Evolutionary conservation across 2,113 vertebrate species (phyloP), one percentile per base, ranked within the genome.

Genomic region (Cyphomyrus discorhynchus): DNA sequence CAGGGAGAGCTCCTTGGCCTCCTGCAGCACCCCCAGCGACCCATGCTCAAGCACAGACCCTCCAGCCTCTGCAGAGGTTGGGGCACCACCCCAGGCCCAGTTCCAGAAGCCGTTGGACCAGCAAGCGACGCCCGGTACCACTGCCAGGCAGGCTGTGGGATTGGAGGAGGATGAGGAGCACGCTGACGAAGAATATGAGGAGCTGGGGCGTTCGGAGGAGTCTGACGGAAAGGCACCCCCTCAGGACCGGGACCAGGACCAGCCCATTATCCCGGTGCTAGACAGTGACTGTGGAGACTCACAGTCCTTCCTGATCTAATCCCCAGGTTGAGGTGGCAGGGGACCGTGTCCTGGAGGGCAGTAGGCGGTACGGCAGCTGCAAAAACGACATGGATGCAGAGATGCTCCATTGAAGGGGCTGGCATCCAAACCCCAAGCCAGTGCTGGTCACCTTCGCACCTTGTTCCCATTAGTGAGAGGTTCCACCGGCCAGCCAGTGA

Each of bases 251-350:
- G 94, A 95, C 91, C 96, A 96, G 93, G 95, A 97, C 11, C 96
- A 94, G 5, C 96, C 97, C 0, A 90, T 95, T 6, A 93, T 96
- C 88, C 94, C 95, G 62, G 96, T 97, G 90, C 97, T 97, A 0
- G 97, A 97, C 0, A 98, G 97, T 24, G 96, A 97, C 11, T 95
- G 97, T 93, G 96, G 95, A 93, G 96, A 97, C 94, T 94, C 97
- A 91, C 97, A 97, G 92, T 95, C 96, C 90, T 97, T 97, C 93
- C 97, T 97, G 93, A 97, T 93, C 95, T 93, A 92, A 90, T 13
- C 82, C 56, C 85, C 66, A 89, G 92, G 85, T 89, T 89, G 87
- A 62, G 45, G 24, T 19, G 35, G 53, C 31, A 45, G 56, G 21
- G 46, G 56, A 66, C 35, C 13, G 39, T 42, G 70, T 31, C 70